Evolutionary conservation across 2,113 vertebrate genomes (phyloP).

Genomic region (Odontesthes bonariensis): DNA sequence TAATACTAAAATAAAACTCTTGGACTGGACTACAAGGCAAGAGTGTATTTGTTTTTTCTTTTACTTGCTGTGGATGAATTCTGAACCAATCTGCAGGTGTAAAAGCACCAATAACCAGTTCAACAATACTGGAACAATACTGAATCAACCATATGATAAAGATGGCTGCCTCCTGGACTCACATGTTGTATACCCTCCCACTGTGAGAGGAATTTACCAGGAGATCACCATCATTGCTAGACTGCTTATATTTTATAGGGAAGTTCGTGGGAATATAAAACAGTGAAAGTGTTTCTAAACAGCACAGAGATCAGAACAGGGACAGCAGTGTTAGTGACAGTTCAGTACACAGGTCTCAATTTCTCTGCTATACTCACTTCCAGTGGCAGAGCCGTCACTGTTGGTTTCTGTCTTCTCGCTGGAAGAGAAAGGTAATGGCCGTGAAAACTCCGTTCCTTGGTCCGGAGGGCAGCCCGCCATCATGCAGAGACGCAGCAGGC

Average conservation of each 20-base stretch:
- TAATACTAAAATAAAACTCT: no score
- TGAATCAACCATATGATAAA: neutral
- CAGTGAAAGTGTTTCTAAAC: neutral
- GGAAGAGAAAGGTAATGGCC: constrained; percentile 87
- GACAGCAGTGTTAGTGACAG: constrained; percentile 33
- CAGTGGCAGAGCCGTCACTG: constrained; percentile 90
- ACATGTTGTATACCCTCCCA: neutral
- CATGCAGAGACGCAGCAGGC: constrained; percentile 89
- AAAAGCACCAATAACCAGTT: neutral
- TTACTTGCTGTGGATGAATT: neutral
- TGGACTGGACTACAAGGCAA: neutral
- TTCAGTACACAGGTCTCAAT: constrained; percentile 10
- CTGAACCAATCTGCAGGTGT: constrained; percentile 1
- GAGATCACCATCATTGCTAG: neutral
- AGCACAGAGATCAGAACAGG: neutral
- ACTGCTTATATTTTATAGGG: neutral
- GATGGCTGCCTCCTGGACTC: neutral
- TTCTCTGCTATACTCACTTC: constrained; percentile 81
- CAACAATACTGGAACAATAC: neutral
- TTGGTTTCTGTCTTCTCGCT: constrained; percentile 96
- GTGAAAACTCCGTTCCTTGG: constrained; percentile 86
- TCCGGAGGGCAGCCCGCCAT: constrained; percentile 86
- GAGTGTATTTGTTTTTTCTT: neutral
- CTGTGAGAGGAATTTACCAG: neutral
- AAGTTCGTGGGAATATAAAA: neutral